Evolutionary conservation across 2,113 vertebrate species (phyloP).

Genomic region (Catharus bicknelli): DNA sequence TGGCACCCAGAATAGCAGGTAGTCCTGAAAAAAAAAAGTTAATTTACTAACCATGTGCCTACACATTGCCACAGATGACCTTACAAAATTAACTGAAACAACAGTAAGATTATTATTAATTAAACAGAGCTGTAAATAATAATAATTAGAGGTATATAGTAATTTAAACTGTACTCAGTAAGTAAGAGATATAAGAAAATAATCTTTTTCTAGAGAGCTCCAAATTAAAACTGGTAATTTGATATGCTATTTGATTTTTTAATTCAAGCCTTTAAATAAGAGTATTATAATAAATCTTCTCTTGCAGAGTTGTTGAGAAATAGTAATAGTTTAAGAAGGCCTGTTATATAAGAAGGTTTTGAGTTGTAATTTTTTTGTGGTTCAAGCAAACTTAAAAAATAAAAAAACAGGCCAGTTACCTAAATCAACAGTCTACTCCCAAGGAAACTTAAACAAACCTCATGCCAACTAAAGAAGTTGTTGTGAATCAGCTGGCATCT

Average conservation of each 20-base stretch:
- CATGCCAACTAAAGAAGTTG: conserved; percentile 9
- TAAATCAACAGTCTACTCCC: conserved; percentile 36
- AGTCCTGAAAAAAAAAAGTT: conserved; percentile 74
- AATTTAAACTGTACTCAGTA: background rate
- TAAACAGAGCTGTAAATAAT: background rate
- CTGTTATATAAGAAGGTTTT: conserved; percentile 13
- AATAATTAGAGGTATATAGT: background rate
- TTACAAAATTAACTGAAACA: background rate
- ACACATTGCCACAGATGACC: background rate
- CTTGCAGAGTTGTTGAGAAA: conserved; percentile 9
- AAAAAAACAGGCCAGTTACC: background rate
- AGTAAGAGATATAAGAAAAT: background rate
- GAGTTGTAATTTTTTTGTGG: conserved; percentile 35
- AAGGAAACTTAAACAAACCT: conserved; percentile 29
- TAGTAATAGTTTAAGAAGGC: conserved; percentile 1
- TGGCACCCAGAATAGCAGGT: conserved; percentile 75
- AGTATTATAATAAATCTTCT: background rate
- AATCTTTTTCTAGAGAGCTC: background rate
- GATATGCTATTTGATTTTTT: background rate
- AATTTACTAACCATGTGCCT: background rate
- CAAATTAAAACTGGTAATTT: background rate
- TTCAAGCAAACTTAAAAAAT: conserved; percentile 45
- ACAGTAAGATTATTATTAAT: background rate
- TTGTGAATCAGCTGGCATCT: conserved; percentile 27
- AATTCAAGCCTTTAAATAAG: background rate